Conservation (phyloP, 2,797 vertebrate species). For the Passerculus sandwichensis region DNA sequence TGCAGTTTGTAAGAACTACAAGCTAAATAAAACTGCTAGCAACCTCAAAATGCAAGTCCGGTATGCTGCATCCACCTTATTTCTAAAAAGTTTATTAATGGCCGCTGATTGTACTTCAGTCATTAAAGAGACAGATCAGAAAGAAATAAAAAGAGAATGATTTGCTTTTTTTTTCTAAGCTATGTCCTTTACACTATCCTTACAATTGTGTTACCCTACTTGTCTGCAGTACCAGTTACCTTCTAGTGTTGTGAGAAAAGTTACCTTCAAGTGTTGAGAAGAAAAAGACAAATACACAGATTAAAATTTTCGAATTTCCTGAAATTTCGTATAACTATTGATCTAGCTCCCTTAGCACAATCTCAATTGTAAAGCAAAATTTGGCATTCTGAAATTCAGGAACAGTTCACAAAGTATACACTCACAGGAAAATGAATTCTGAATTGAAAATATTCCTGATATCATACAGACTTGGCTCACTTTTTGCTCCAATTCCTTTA, state of each 20-base stretch:
- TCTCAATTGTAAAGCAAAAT: slow-evolving; percentile 23
- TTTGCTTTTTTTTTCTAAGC: slow-evolving; percentile 5
- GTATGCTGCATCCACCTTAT: not conserved
- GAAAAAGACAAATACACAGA: slow-evolving; percentile 36
- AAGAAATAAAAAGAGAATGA: slow-evolving; percentile 22
- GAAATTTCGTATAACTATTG: not conserved
- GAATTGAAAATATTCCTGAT: slow-evolving; percentile 25
- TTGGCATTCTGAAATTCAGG: slow-evolving; percentile 51
- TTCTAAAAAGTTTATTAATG: slow-evolving; percentile 2
- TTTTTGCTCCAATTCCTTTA: slow-evolving; percentile 2
- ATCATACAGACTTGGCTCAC: slow-evolving; percentile 19
- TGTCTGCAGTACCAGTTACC: slow-evolving; percentile 2
- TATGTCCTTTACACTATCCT: not conserved
- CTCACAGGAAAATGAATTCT: slow-evolving; percentile 14
- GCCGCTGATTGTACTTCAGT: not conserved
- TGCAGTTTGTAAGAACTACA: not conserved
- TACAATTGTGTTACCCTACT: not conserved
- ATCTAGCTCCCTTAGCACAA: not conserved
- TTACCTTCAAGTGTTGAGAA: slow-evolving; percentile 18
- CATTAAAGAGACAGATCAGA: not conserved
- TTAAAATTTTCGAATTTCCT: slow-evolving; percentile 3
- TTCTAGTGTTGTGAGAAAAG: slow-evolving; percentile 8
- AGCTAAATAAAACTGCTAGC: not conserved
- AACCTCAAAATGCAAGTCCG: not conserved
- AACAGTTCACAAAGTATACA: not conserved